Evolutionary conservation across 2,888 invertebrate species (phyloP), one percentile per base, ranked within the genome.

Genomic region (Sesia apiformis): DNA sequence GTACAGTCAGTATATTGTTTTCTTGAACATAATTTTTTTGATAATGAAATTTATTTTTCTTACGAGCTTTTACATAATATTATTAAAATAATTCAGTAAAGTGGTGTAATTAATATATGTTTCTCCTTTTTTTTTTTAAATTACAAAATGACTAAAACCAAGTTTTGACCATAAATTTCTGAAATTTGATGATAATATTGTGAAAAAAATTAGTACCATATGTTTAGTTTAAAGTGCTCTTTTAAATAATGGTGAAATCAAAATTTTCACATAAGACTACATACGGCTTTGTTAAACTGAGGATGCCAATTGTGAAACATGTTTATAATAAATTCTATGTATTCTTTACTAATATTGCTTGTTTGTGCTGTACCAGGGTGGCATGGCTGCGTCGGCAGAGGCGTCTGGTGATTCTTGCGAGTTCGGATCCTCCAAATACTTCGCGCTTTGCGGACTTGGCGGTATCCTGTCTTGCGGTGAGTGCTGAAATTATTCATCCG

Each of bases 351-450:
- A 43, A n/a, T 43, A 41, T 43, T 23, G 23, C 23, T 43, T 43
- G 43, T 43, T 43, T 23, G 23, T 23, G 23, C 38, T 50, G 7
- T 50, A 52, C 3, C 69, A 76, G 75, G 71, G 72, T 60, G 78
- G 81, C 58, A 87, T 88, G 84, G 83, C 81, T 3, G 89, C 89
- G 4, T 76, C 80, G 0, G 72, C 70, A 8, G 73, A 69, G 8
- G 57, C 64, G 0, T 76, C 63, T 1, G 78, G 69, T 67, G 92
- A 95, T 78, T 95, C 95, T 54, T 96, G 96, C 78, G 97, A 96
- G 82, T 98, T 97, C 87, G 99, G 96, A 41, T 97, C 97, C 0
- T 81, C 91, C 60, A 94, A 97, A 72, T 99, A 96, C 84, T 99
- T 96, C 86, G 92, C 94, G 49, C 91, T 97, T 50, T 99, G 99